Conservation (phyloP, 2,888 invertebrate genomes). For the Callinectes sapidus region DNA sequence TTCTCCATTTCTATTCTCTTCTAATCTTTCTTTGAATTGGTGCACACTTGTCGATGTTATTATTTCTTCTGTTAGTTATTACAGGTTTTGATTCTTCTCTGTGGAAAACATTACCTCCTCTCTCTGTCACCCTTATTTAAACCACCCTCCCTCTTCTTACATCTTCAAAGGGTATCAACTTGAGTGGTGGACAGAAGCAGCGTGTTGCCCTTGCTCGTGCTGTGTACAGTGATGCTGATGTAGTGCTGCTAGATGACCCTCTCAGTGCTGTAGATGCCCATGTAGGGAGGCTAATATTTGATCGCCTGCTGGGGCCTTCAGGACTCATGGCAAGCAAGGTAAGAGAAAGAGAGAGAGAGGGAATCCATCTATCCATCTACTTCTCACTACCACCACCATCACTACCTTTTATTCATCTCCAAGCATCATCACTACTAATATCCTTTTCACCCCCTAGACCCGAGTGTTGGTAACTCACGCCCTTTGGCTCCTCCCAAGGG, state of each 20-base stretch:
- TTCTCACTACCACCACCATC: not conserved
- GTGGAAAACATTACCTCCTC: too few relatives aligned
- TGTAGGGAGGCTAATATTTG: conserved; percentile 79
- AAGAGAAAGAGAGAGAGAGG: conserved; percentile 1
- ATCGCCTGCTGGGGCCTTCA: conserved; percentile 77
- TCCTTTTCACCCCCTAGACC: conserved; percentile 62
- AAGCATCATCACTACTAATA: not conserved
- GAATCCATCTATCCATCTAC: not conserved
- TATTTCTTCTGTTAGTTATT: too few relatives aligned
- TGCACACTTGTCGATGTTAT: too few relatives aligned
- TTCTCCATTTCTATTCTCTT: too few relatives aligned
- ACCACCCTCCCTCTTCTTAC: not conserved
- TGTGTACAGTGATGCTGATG: conserved; percentile 75
- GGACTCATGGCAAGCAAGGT: conserved; percentile 73
- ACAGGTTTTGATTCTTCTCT: too few relatives aligned
- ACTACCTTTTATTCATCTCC: not conserved
- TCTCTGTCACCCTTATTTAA: not conserved
- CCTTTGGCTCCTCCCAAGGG: conserved; percentile 77
- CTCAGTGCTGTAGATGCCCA: conserved; percentile 79
- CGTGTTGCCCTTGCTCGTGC: conserved; percentile 76
- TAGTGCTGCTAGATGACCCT: conserved; percentile 79
- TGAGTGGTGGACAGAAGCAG: conserved; percentile 75
- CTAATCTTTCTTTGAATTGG: too few relatives aligned
- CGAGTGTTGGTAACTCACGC: conserved; percentile 78
- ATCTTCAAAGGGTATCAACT: conserved; percentile 83